These are phyloP conservation scores for Hephaestus fuliginosus DNA, from an alignment of 2,797 vertebrate genomes.

Conservation along the genomic window DNA sequence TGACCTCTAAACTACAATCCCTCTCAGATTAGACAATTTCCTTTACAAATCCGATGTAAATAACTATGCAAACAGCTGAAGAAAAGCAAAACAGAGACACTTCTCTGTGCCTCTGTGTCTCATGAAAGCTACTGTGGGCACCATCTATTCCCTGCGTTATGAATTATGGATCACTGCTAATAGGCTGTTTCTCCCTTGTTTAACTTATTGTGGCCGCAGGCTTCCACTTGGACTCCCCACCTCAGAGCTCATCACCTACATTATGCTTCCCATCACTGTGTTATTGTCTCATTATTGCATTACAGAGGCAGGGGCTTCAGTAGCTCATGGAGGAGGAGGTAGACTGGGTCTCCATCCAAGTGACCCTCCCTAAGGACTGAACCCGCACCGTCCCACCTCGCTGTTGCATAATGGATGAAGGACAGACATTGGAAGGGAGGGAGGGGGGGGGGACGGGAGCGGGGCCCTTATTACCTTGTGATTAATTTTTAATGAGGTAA, in stretches of 20 bases:
- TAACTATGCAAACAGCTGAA: slow-evolving; percentile 27
- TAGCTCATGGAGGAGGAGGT: slow-evolving; percentile 22
- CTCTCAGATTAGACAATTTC: background rate
- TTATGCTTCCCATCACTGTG: slow-evolving; percentile 59
- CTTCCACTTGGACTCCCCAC: slow-evolving; percentile 28
- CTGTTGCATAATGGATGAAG: slow-evolving; percentile 87
- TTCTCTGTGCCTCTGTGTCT: slow-evolving; percentile 28
- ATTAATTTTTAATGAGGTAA: slow-evolving; percentile 89
- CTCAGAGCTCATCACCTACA: slow-evolving; percentile 48
- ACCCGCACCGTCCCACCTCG: slow-evolving; percentile 67
- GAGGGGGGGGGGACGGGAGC: slow-evolving; percentile 41
- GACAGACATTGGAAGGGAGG: slow-evolving; percentile 69
- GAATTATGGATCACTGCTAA: slow-evolving; percentile 81
- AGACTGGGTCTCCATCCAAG: slow-evolving; percentile 65
- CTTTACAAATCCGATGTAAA: slow-evolving; percentile 30
- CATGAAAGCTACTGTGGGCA: slow-evolving; percentile 37
- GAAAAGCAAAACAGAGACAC: slow-evolving; percentile 15
- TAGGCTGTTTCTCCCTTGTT: slow-evolving; percentile 73
- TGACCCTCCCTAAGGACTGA: slow-evolving; percentile 81
- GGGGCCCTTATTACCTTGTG: slow-evolving; percentile 84
- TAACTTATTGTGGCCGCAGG: slow-evolving; percentile 65
- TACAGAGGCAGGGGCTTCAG: slow-evolving; percentile 48
- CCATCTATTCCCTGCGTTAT: slow-evolving; percentile 58
- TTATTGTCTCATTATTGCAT: slow-evolving; percentile 72
- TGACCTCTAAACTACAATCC: slow-evolving; percentile 8